phyloP scores from a whole-genome alignment of 2,888 invertebrate genomes.

The Baccha elongata region DNA sequence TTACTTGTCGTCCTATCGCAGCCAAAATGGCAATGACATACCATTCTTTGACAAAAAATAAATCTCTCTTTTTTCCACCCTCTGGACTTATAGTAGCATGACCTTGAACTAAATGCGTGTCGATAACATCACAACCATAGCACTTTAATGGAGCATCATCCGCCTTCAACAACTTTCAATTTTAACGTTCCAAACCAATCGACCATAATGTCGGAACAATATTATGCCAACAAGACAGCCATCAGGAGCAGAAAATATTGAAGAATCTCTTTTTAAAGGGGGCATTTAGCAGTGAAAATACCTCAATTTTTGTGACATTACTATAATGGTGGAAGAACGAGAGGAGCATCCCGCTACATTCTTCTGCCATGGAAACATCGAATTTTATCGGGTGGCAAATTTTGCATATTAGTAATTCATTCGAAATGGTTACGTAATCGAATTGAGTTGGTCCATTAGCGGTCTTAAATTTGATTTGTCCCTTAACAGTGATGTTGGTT shows the following conservation, averaged over 20 bases:
- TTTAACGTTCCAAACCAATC: too few relatives aligned
- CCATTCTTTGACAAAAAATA: conserved; percentile 18
- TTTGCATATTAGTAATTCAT: conserved; percentile 35
- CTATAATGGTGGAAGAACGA: background rate
- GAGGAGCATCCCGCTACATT: background rate
- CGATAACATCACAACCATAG: conserved; percentile 33
- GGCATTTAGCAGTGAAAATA: conserved; percentile 29
- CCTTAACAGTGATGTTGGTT: background rate
- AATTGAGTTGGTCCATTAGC: conserved; percentile 37
- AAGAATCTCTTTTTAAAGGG: conserved; percentile 1
- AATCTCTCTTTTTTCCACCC: background rate
- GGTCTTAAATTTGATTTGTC: conserved; percentile 31
- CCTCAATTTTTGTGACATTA: background rate
- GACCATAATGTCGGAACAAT: conserved; percentile 11
- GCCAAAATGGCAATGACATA: background rate
- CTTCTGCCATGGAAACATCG: conserved; percentile 2
- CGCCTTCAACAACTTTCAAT: too few relatives aligned
- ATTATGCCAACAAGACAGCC: background rate
- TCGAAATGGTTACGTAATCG: conserved; percentile 34
- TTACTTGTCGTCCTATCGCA: conserved; percentile 37
- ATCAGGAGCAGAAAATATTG: conserved; percentile 1
- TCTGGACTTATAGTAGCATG: conserved; percentile 20
- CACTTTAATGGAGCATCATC: conserved; percentile 37
- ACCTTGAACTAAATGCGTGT: conserved; percentile 50
- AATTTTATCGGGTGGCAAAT: conserved; percentile 40